These are phyloP conservation scores for Yoshiicerus persimilis DNA, from an alignment of 1,140 invertebrate species.

Conservation along the genomic window DNA sequence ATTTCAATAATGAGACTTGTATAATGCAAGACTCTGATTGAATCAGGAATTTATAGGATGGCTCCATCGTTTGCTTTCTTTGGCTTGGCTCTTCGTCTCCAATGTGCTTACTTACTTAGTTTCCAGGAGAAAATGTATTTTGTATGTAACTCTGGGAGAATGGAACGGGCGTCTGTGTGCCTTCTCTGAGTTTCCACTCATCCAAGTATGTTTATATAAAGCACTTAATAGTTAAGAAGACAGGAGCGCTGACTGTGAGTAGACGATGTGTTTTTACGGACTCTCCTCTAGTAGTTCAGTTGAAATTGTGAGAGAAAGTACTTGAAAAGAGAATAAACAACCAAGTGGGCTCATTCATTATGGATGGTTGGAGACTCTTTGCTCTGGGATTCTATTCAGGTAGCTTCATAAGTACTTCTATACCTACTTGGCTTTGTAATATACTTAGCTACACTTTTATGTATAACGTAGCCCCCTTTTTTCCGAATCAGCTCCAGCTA, in stretches of 20 bases:
- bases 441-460: not conserved
- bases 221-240: not conserved
- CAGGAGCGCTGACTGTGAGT: not conserved
- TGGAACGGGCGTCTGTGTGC: not conserved
- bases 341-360: slow-evolving; percentile 12
- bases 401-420: not conserved
- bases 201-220: not conserved
- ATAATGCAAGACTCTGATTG: not conserved
- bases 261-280: not conserved
- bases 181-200: not conserved
- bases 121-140: not conserved
- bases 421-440: not conserved
- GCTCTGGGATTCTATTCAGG: slow-evolving; percentile 5
- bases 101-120: not conserved
- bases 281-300: not conserved
- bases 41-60: slow-evolving; percentile 2
- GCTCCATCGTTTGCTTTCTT: not conserved
- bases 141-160: not conserved
- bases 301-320: not conserved
- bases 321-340: slow-evolving; percentile 11
- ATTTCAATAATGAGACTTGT: slow-evolving; percentile 9
- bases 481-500: not conserved
- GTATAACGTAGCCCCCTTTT: not conserved
- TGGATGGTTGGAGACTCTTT: not conserved
- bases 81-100: not conserved